Evolutionary conservation across 2,113 vertebrate genomes (phyloP).

Genomic region (Halichoeres trimaculatus): DNA sequence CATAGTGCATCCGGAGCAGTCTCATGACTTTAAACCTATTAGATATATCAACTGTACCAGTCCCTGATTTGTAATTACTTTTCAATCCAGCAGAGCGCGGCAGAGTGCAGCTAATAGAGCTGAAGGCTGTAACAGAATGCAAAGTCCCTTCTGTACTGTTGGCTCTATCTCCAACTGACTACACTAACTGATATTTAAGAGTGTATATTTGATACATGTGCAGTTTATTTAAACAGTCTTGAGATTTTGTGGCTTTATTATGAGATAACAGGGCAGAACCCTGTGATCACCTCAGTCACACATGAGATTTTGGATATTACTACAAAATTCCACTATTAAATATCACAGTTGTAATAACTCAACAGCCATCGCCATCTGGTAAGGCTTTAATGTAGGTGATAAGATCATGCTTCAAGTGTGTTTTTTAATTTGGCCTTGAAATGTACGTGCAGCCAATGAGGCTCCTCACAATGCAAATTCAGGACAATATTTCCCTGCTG

Average conservation of each 20-base stretch:
- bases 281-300: background rate
- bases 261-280: too few species aligned
- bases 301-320: too few species aligned
- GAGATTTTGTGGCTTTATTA: background rate
- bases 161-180: background rate
- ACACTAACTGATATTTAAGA: background rate
- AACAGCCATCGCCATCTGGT: background rate
- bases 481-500: background rate
- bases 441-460: background rate
- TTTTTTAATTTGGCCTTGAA: background rate
- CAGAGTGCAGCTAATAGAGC: background rate
- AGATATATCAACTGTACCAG: background rate
- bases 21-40: background rate
- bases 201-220: background rate
- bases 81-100: slow-evolving; percentile 48
- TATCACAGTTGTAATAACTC: background rate
- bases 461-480: background rate
- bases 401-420: too few species aligned
- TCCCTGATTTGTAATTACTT: background rate
- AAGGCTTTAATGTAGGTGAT: background rate
- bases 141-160: too few species aligned
- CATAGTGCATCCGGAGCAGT: background rate
- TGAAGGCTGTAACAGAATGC: slow-evolving; percentile 3
- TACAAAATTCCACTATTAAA: too few species aligned
- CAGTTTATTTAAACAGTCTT: background rate